Conservation (phyloP, 1,140 invertebrate species). For the Euura saliciscinereae region DNA sequence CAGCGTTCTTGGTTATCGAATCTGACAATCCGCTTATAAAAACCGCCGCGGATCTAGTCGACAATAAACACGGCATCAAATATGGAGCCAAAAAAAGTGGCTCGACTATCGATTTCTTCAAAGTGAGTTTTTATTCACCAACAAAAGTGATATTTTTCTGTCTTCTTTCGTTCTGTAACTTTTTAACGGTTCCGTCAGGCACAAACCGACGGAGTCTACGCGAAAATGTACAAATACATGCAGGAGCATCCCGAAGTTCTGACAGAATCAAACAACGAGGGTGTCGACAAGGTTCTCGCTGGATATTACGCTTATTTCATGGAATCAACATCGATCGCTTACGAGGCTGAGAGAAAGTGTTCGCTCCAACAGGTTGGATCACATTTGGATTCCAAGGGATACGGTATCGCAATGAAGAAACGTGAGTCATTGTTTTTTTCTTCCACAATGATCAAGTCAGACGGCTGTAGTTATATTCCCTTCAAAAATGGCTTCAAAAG, state of each 20-base stretch:
- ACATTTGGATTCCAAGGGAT: conserved; percentile 83
- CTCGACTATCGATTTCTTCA: conserved; percentile 86
- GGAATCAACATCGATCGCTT: conserved; percentile 89
- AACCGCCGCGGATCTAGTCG: conserved; percentile 82
- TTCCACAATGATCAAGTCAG: background rate
- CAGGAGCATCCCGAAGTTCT: conserved; percentile 67
- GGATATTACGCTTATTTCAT: conserved; percentile 85
- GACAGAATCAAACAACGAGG: conserved; percentile 73
- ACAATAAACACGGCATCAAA: conserved; percentile 71
- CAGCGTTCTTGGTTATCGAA: conserved; percentile 94
- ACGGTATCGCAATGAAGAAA: conserved; percentile 87
- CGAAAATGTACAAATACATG: conserved; percentile 85
- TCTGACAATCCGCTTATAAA: conserved; percentile 80
- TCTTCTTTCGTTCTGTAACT: background rate
- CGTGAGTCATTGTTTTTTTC: conserved; percentile 54
- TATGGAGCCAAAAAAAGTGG: conserved; percentile 86
- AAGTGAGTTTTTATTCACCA: conserved; percentile 62
- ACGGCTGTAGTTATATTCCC: background rate
- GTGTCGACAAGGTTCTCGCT: conserved; percentile 67
- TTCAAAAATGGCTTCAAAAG: background rate
- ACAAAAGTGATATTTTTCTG: background rate
- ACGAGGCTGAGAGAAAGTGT: conserved; percentile 81
- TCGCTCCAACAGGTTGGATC: conserved; percentile 80
- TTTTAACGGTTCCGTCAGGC: conserved; percentile 47
- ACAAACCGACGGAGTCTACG: conserved; percentile 74